A percentile compares a stretch with the other conserved stretches of the same genome.
These are phyloP conservation scores for Congeria kusceri DNA, from an alignment of 2,888 invertebrate species.

Conservation along the genomic window DNA sequence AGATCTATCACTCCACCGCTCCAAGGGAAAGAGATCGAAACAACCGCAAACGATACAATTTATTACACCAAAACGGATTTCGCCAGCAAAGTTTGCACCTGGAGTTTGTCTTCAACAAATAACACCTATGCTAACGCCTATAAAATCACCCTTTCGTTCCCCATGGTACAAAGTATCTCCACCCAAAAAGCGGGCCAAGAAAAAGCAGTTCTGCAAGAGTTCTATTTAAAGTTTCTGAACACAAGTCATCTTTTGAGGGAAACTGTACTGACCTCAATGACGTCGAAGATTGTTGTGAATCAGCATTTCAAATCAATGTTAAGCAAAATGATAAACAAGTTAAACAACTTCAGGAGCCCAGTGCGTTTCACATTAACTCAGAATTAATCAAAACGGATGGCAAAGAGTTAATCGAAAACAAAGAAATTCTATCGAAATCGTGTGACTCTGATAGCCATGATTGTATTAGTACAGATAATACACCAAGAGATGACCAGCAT, in stretches of 20 bases:
- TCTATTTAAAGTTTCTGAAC: background rate
- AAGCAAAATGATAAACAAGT: background rate
- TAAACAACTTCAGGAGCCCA: background rate
- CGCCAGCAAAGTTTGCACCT: background rate
- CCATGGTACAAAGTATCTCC: background rate
- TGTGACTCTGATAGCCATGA: background rate
- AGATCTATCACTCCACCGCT: too few species aligned
- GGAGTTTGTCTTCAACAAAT: background rate
- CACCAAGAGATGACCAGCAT: background rate
- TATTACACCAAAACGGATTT: background rate
- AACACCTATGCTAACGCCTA: background rate
- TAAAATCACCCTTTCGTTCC: background rate
- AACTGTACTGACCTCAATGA: background rate
- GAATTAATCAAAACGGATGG: too few species aligned
- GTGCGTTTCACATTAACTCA: too few species aligned
- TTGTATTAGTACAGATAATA: background rate
- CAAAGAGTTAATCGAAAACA: background rate
- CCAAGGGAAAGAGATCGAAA: too few species aligned
- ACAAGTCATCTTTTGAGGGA: background rate
- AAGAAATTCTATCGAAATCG: background rate
- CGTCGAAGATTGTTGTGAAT: background rate
- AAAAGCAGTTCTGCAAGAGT: background rate
- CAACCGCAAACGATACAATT: too few species aligned
- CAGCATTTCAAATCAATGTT: background rate
- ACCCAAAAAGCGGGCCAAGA: background rate